Base-by-base conservation (phyloP, 2,113 vertebrate species). In the Syrmaticus mikado region DNA sequence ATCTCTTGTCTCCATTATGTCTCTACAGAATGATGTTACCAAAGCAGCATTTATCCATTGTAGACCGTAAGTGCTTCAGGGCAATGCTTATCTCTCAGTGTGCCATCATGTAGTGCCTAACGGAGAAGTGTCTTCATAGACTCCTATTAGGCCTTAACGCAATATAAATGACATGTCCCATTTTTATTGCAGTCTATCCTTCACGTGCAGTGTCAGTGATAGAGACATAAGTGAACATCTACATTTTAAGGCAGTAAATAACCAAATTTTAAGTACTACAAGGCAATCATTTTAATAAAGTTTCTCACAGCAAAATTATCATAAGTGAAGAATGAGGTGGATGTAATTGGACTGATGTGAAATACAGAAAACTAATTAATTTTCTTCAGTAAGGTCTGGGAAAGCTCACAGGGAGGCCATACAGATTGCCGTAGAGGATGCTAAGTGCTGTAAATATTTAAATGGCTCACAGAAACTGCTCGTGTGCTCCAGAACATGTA, bases 301-400 rank as follows among this genome's bases (percentile, higher is more conserved):
- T 92, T 96, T 82, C 86, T 85, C 53, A 46, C 86, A 68, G 61
- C 61, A 89, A 78, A 89, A 86, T 92, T 62, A 72, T 40, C 65
- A 15, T 77, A 76, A 88, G 64, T 40, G 52, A 68, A 80, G 66
- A 93, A 61, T 6, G 41, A 85, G 73, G 52, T 60, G 57, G 78
- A 28, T n/a, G 66, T 65, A 85, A 92, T 76, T 90, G 58, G 50
- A 87, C 61, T 85, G 71, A 79, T 1, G 2, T 38, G 81, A 92
- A 94, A 84, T 73, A 45, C 58, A 91, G 83, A 45, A 92, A 85
- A 84, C 11, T 4, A 75, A 92, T 84, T 90, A 45, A 76, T 79
- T 92, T 92, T 73, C 67, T 41, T 57, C 71, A 80, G 36, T 48
- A 62, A 89, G n/a, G 45, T 58, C 58, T 84, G 53, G 46, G 60